Base-by-base conservation (phyloP, 1,140 invertebrate genomes). In the Araneus ventricosus region DNA sequence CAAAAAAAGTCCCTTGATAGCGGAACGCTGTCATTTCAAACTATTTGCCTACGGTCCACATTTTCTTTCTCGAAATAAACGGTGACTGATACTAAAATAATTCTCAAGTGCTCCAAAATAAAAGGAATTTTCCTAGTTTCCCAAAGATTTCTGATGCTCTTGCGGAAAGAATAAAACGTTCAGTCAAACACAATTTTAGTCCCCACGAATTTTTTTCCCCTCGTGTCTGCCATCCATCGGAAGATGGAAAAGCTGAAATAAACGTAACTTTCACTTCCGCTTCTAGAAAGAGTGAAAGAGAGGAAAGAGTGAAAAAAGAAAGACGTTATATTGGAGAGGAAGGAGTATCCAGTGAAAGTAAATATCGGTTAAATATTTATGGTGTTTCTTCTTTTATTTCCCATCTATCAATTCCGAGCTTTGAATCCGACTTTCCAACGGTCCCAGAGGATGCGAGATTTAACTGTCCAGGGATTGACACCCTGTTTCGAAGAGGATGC, bases 291-390 rank as follows among this genome's bases (percentile, higher is more conserved):
- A 14, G 14, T 3, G 24, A 52, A 14, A 24, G 10, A 22, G 6
- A 37, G 30, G 39, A 80, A 82, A 82, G 45, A 27, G 45, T 5
- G 22, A 45, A n/a, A n/a, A n/a, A 4, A 52, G 37, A 37, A 27
- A 61, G 37, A 59, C 52, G 45, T 10, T 52, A 86, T n/a, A 57
- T 34, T 27, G 27, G 57, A 59, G 24, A 30, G 34, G 34, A 79
- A 79, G 17, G 39, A n/a, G 82, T 45, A 84, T 84, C 45, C 41
- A 34, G 39, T 52, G 82, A 84, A 84, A 82, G 80, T 70, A 91
- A 91, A 91, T 91, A 91, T 84, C 89, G 79, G 79, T 84, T 91
- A 91, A 91, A 91, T 91, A 91, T 91, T 91, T 91, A 91, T 91
- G 80, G 57, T 39, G 45, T 41, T 79, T 61, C 37, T 84, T 84